Evolutionary conservation across 2,888 invertebrate species (phyloP).

Genomic region (Parthenolecanium corni): DNA sequence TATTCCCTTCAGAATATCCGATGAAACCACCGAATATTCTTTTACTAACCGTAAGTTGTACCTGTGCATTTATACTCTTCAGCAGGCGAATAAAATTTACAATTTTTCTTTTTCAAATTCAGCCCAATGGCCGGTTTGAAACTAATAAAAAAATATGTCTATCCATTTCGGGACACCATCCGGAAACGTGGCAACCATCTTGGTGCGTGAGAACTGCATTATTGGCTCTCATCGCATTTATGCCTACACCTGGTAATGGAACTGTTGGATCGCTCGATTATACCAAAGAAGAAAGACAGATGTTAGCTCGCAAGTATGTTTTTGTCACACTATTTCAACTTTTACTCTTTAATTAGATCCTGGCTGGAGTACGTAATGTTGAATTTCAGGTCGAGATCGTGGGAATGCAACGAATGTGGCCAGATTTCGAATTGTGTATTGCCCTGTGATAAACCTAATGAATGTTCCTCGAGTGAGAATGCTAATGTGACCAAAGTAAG

Average conservation of each 20-base stretch:
- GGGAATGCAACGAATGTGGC: slow-evolving; percentile 55
- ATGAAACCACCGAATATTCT: slow-evolving; percentile 96
- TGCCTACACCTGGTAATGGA: slow-evolving; percentile 81
- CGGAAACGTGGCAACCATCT: slow-evolving; percentile 96
- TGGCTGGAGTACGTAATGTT: slow-evolving; percentile 6
- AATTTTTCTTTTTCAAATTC: slow-evolving; percentile 29
- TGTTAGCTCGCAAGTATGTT: slow-evolving; percentile 61
- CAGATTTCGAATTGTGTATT: slow-evolving; percentile 44
- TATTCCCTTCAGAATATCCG: slow-evolving; percentile 86
- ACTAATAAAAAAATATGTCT: slow-evolving; percentile 87
- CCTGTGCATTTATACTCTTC: background rate
- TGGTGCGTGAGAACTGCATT: slow-evolving; percentile 92
- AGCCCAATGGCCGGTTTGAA: slow-evolving; percentile 91
- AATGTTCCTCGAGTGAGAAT: background rate
- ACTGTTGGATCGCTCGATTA: slow-evolving; percentile 87
- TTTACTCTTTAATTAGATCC: background rate
- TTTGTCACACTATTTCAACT: slow-evolving; percentile 1
- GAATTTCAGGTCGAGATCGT: slow-evolving; percentile 45
- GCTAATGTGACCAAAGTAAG: background rate
- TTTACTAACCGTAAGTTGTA: slow-evolving; percentile 59
- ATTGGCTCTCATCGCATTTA: slow-evolving; percentile 83
- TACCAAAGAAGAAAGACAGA: slow-evolving; percentile 66
- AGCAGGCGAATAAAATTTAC: slow-evolving; percentile 1
- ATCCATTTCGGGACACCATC: slow-evolving; percentile 90
- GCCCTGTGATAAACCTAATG: background rate